phyloP scores from a whole-genome alignment of 2,113 vertebrate genomes.

The Artemisiospiza belli region DNA sequence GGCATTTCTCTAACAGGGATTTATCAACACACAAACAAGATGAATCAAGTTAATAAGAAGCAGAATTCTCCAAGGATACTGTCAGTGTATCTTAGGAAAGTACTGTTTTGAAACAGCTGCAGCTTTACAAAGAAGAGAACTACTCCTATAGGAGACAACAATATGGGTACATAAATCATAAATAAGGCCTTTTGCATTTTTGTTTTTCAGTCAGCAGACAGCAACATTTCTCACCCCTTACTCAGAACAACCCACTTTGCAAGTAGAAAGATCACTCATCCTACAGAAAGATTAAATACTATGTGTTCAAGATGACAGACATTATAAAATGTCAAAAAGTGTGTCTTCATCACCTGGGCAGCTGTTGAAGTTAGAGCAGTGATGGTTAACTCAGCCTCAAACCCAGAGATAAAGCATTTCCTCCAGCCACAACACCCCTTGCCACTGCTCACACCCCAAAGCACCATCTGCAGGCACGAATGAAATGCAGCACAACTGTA shows the following conservation, averaged over 20 bases:
- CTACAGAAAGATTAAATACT: background rate
- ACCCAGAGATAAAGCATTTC: background rate
- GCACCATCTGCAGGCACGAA: background rate
- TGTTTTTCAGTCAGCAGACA: background rate
- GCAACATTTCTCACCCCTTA: background rate
- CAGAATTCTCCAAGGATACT: slow-evolving; percentile 31
- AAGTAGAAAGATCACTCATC: background rate
- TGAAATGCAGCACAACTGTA: background rate
- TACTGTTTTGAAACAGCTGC: background rate
- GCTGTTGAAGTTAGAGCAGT: background rate
- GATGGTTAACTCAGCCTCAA: background rate
- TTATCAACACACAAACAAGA: background rate
- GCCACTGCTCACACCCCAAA: background rate
- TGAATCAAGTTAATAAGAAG: slow-evolving; percentile 15
- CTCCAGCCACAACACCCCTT: background rate
- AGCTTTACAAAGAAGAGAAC: background rate
- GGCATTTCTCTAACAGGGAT: background rate
- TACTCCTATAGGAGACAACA: background rate
- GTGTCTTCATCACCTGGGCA: background rate
- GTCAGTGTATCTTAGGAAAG: slow-evolving; percentile 36
- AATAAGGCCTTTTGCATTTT: background rate
- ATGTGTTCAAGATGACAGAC: background rate
- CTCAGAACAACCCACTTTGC: background rate
- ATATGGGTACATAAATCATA: background rate
- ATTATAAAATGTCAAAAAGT: background rate